Conservation (phyloP, 1,140 invertebrate species). For the Eubasilissa regina region DNA sequence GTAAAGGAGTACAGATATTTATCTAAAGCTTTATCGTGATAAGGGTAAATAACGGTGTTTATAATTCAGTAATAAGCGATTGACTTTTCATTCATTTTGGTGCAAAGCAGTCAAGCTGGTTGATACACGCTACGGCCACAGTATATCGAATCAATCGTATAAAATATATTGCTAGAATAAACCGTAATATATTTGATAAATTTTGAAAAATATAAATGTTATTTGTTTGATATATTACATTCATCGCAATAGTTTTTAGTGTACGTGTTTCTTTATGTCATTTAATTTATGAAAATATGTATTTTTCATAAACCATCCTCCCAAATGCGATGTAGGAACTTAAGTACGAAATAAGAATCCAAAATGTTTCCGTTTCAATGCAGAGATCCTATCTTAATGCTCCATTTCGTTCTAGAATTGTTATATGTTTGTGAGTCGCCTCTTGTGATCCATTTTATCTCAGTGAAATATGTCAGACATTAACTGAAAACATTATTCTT, state of each 20-base stretch:
- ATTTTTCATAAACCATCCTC: too few species aligned
- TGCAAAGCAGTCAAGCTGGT: neutral
- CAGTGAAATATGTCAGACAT: constrained; percentile 43
- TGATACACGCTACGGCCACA: constrained; percentile 6
- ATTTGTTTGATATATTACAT: too few species aligned
- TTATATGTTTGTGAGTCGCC: constrained; percentile 42
- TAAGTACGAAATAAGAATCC: constrained; percentile 39
- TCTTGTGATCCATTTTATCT: constrained; percentile 45
- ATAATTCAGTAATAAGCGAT: constrained; percentile 1
- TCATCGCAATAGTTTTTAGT: too few species aligned
- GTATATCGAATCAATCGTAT: too few species aligned
- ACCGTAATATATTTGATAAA: too few species aligned
- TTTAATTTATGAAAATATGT: too few species aligned
- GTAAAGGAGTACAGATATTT: too few species aligned
- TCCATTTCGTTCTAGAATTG: constrained; percentile 47
- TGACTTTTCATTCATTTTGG: constrained; percentile 14
- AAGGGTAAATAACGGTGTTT: constrained; percentile 8
- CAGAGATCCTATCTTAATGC: constrained; percentile 59
- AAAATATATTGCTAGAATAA: too few species aligned
- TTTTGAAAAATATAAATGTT: too few species aligned
- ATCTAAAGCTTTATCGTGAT: constrained; percentile 1
- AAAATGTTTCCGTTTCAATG: constrained; percentile 57
- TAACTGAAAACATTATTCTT: constrained; percentile 39
- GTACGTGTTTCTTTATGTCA: too few species aligned
- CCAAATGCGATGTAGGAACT: neutral